Evolutionary conservation across 1,140 invertebrate species (phyloP).

Genomic region (Conus ventricosus): DNA sequence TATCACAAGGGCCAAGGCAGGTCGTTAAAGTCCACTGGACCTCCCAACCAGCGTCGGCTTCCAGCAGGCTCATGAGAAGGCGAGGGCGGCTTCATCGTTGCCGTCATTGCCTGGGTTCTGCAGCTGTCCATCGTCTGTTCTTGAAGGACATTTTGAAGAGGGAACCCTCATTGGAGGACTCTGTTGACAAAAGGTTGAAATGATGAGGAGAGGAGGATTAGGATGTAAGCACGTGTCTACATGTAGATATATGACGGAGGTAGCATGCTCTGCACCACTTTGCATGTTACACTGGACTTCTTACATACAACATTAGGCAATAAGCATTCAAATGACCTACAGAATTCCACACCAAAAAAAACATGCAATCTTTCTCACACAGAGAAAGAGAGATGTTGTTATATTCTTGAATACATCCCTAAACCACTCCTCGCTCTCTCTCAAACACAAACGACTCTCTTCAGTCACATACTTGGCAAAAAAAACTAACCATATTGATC

Average conservation of each 20-base stretch:
- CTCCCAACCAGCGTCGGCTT: constrained; percentile 85
- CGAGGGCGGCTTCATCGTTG: constrained; percentile 93
- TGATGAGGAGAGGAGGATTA: not conserved
- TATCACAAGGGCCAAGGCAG: constrained; percentile 88
- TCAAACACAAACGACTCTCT: no score
- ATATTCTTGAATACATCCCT: no score
- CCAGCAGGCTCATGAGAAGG: constrained; percentile 94
- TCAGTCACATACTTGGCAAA: no score
- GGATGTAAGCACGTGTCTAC: not conserved
- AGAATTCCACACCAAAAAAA: no score
- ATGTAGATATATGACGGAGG: not conserved
- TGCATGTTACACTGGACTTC: not conserved
- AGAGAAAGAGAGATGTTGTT: no score
- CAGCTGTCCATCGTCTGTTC: constrained; percentile 64
- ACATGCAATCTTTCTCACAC: no score
- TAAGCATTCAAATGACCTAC: no score
- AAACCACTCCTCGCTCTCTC: no score
- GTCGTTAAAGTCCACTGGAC: constrained; percentile 90
- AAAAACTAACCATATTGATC: no score
- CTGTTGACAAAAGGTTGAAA: not conserved
- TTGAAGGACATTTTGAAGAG: constrained; percentile 64
- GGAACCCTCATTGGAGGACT: constrained; percentile 32
- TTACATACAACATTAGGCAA: no score
- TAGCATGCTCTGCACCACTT: not conserved
- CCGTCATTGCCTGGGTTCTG: constrained; percentile 78